Evolutionary conservation across 2,797 vertebrate genomes (phyloP).

Genomic region (Sorex maritimensis): DNA sequence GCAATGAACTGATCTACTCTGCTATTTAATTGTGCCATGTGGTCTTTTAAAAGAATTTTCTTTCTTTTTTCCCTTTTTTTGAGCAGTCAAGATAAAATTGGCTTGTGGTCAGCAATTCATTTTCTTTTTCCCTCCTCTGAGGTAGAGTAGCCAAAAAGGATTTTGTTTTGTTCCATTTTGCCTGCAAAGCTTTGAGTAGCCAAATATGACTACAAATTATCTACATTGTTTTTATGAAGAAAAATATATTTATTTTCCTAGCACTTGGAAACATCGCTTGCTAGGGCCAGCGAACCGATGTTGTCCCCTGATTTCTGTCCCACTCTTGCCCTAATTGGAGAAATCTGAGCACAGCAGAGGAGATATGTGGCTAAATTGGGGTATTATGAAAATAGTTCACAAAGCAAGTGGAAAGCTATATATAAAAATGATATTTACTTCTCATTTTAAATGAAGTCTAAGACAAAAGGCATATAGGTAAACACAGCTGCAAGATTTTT

Average conservation of each 20-base stretch:
- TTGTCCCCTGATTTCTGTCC: constrained; percentile 87
- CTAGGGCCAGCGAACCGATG: constrained; percentile 82
- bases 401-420: constrained; percentile 92
- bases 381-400: constrained; percentile 91
- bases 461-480: constrained; percentile 93
- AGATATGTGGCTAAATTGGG: constrained; percentile 89
- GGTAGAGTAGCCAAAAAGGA: constrained; percentile 78
- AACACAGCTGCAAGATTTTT: constrained; percentile 93
- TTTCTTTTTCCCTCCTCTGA: constrained; percentile 78
- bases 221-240: constrained; percentile 86
- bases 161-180: constrained; percentile 83
- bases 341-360: constrained; percentile 84
- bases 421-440: constrained; percentile 92
- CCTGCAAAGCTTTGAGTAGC: constrained; percentile 78
- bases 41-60: constrained; percentile 65
- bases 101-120: constrained; percentile 77
- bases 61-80: background rate
- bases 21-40: constrained; percentile 51
- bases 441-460: constrained; percentile 90
- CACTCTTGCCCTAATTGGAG: constrained; percentile 86
- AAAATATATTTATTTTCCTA: constrained; percentile 86
- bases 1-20: background rate
- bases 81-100: constrained; percentile 83
- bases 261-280: constrained; percentile 86
- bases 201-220: constrained; percentile 87